Percentiles rank a stretch among this genome's conserved stretches.
Evolutionary conservation across 2,113 vertebrate genomes (phyloP).

Genomic region (Reinhardtius hippoglossoides): DNA sequence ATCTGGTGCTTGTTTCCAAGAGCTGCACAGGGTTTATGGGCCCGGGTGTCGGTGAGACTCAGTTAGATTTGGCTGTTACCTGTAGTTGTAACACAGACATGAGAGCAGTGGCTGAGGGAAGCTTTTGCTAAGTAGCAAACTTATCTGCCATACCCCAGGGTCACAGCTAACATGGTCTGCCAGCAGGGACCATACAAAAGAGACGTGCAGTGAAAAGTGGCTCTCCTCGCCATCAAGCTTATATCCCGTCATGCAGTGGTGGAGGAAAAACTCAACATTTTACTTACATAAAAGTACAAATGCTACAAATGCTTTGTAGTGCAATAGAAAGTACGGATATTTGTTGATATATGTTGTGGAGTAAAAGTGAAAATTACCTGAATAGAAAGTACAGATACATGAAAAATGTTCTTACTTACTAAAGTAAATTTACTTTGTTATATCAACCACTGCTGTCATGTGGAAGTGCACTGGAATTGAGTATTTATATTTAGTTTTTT

Average conservation of each 20-base stretch:
- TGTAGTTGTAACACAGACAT: conserved; percentile 31
- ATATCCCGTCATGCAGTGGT: too few relatives aligned
- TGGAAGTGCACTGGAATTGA: conserved; percentile 40
- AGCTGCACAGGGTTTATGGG: conserved; percentile 29
- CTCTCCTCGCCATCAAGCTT: too few relatives aligned
- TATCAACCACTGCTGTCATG: conserved; percentile 28
- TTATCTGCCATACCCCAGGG: conserved; percentile 49
- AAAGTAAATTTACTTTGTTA: conserved; percentile 12
- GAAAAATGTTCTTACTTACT: neutral
- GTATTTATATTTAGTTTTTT: conserved; percentile 1
- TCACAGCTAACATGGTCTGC: conserved; percentile 75
- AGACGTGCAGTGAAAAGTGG: conserved; percentile 49
- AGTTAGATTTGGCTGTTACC: conserved; percentile 64
- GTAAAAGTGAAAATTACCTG: too few relatives aligned
- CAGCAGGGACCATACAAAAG: conserved; percentile 60
- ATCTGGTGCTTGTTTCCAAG: conserved; percentile 63
- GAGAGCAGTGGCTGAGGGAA: conserved; percentile 43
- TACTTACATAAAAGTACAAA: too few relatives aligned
- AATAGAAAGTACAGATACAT: neutral
- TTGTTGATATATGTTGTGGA: too few relatives aligned
- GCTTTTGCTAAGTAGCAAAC: conserved; percentile 77
- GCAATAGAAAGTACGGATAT: too few relatives aligned
- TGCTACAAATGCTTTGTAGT: too few relatives aligned
- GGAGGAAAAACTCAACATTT: neutral
- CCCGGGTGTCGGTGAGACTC: conserved; percentile 34